Evolutionary conservation across 2,113 vertebrate genomes (phyloP), one percentile per base, ranked within the genome.

Genomic region (Podilymbus podiceps): DNA sequence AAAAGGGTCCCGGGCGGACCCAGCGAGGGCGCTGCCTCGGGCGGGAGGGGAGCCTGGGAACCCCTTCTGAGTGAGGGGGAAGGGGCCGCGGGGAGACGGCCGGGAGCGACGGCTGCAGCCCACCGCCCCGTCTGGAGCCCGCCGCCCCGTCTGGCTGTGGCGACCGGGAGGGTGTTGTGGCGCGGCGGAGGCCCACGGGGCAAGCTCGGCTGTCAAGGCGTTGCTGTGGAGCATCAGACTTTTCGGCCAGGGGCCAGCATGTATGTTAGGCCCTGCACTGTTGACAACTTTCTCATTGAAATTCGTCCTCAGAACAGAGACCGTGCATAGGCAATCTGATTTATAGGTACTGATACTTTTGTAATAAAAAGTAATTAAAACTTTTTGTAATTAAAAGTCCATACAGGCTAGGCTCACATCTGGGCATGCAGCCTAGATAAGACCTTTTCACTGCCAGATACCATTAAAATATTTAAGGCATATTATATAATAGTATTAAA

Each of bases 51-150:
- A 33, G 44, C 3, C 55, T 2, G 3, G 35, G 23, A 50, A 7
- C 12, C 9, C 3, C 17, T 50, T 50, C 35, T 0, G 4, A 11
- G 5, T 22, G 49, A 46, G 35, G 35, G 30, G 22, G 13, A 50
- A 46, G 30, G 81, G 2, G 7, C 16, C 2, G 8, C 1, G 9
- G 50, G 4, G 15, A 44, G 3, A 8, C 7, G 1, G 2, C 42
- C 5, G 44, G 13, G n/a, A n/a, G n/a, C n/a, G n/a, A n/a, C n/a
- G n/a, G n/a, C n/a, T n/a, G n/a, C n/a, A 27, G 8, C 18, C 15
- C 3, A 9, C 15, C 2, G 16, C 11, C 15, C 7, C 2, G 3
- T 0, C 18, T 6, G 44, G 13, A 27, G 8, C 18, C 15, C 3
- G 11, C 15, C 2, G 16, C 11, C 15, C 7, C 2, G 3, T 0